Conservation (phyloP, 2,113 vertebrate species). For the Silurus glanis region DNA sequence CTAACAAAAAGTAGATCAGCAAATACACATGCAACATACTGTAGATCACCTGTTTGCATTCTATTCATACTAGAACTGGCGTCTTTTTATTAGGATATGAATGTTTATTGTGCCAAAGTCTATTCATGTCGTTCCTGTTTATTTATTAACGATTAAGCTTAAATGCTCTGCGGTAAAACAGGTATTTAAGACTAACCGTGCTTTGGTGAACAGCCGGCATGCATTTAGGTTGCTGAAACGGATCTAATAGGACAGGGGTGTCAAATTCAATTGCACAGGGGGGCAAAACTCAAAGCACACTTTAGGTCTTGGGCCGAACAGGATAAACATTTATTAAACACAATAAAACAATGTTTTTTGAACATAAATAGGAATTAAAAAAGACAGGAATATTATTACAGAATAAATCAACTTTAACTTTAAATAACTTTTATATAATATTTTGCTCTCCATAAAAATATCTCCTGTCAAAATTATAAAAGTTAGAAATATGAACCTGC, state of each 20-base stretch:
- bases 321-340: no score
- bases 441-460: no score
- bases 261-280: no score
- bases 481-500: no score
- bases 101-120: background rate
- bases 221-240: background rate
- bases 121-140: background rate
- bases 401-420: no score
- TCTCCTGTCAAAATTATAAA: no score
- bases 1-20: background rate
- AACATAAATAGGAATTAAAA: no score
- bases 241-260: background rate
- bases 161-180: background rate
- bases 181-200: background rate
- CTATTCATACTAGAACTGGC: background rate
- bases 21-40: background rate
- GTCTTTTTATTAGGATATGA: background rate
- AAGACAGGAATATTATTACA: no score
- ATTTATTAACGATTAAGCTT: background rate
- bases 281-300: no score
- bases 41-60: background rate
- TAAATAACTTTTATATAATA: no score
- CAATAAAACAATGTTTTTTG: no score
- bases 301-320: no score
- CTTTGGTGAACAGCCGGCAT: background rate